phyloP scores from a whole-genome alignment of 2,113 vertebrate species.

The Gobius niger region DNA sequence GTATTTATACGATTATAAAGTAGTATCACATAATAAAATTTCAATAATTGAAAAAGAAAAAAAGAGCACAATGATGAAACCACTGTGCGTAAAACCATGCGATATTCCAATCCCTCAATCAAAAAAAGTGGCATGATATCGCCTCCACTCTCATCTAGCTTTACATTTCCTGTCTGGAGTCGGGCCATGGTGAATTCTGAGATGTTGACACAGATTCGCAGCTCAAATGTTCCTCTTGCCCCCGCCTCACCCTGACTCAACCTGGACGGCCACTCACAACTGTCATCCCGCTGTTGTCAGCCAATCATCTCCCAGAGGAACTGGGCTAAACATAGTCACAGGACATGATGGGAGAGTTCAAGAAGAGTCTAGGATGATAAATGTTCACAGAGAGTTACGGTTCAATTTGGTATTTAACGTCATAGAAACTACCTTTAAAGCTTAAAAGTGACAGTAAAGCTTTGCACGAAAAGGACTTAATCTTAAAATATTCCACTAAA shows the following conservation, averaged over 20 bases:
- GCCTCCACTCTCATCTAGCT: conserved; percentile 40
- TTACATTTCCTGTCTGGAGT: conserved; percentile 62
- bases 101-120: neutral
- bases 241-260: conserved; percentile 43
- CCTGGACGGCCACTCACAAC: conserved; percentile 32
- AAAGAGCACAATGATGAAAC: too few relatives aligned
- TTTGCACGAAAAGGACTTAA: too few relatives aligned
- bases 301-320: conserved; percentile 55
- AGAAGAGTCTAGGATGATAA: neutral
- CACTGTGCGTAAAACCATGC: neutral
- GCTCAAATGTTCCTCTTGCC: conserved; percentile 36
- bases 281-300: conserved; percentile 35
- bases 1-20: too few relatives aligned
- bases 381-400: neutral
- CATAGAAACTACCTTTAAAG: too few relatives aligned
- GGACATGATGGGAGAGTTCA: conserved; percentile 1
- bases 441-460: too few relatives aligned
- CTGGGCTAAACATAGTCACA: conserved; percentile 60
- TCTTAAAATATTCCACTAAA: too few relatives aligned
- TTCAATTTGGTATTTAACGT: neutral
- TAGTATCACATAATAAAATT: too few relatives aligned
- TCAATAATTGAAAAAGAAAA: too few relatives aligned
- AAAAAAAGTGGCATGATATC: conserved; percentile 13
- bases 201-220: conserved; percentile 34
- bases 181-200: conserved; percentile 52